Percentiles rank a stretch among this genome's conserved stretches.
Evolutionary conservation across 2,888 invertebrate genomes (phyloP).

Genomic region (Gasteruption jaculator): DNA sequence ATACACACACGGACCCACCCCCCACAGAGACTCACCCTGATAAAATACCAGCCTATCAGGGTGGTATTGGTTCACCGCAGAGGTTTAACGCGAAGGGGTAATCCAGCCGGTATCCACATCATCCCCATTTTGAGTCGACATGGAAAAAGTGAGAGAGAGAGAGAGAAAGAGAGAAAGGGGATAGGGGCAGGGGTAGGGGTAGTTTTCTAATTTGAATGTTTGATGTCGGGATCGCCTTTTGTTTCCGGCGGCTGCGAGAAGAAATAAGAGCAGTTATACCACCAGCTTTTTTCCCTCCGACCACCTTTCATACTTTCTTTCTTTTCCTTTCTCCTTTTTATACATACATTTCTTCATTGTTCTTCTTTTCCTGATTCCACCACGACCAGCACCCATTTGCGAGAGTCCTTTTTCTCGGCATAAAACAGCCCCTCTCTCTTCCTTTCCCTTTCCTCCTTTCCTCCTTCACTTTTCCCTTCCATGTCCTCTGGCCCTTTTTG

Average conservation of each 20-base stretch:
- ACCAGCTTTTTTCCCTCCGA: constrained; percentile 12
- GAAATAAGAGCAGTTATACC: constrained; percentile 33
- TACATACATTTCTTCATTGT: too few species aligned
- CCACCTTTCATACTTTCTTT: constrained; percentile 12
- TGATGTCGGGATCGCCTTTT: constrained; percentile 38
- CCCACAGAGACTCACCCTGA: too few species aligned
- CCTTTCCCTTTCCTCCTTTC: constrained; percentile 10
- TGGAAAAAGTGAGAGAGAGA: constrained; percentile 5
- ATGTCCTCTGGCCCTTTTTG: too few species aligned
- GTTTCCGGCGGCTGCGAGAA: constrained; percentile 31
- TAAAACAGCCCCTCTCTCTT: constrained; percentile 5
- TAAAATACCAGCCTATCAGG: too few species aligned
- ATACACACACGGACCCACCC: too few species aligned
- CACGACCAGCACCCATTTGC: constrained; percentile 33
- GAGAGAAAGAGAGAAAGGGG: neutral
- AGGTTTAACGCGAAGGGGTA: too few species aligned
- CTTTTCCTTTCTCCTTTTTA: constrained; percentile 31
- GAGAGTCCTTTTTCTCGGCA: constrained; percentile 27
- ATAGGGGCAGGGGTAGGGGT: constrained; percentile 15
- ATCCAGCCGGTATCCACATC: too few species aligned
- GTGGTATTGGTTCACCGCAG: too few species aligned
- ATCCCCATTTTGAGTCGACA: too few species aligned
- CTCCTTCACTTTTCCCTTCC: constrained; percentile 16
- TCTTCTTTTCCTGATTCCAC: constrained; percentile 34
- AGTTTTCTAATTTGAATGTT: constrained; percentile 40